Evolutionary conservation across 92 coral and sea anemone species (phyloP), one percentile per base, ranked within the genome.

Genomic region (Parazoanthus atlanticus): DNA sequence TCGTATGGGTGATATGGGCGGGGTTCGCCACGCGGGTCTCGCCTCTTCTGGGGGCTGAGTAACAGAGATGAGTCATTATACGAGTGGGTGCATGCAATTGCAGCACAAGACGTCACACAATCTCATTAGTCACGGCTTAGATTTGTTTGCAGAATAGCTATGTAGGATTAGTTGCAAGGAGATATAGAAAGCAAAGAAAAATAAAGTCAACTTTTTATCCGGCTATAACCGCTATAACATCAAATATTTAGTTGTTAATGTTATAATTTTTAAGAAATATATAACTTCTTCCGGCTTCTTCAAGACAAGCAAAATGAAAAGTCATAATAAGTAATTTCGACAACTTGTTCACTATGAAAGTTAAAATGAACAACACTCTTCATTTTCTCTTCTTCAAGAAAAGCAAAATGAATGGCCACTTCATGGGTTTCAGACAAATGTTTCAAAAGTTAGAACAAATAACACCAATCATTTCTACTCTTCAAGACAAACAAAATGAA

Each of bases 11-110:
- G 98, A 95, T 73, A 95, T 93, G 86, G 96, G 98, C 67, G 99
- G 99, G 81, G 99, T 96, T 89, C 88, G 96, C 99, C 99, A 96
- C n/a, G 99, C 98, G 69, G 95, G 86, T 33, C 87, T 88, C 16
- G 90, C 93, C 76, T 92, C 93, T 30, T 92, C 89, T n/a, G 95
- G 93, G 26, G 93, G 85, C 93, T 90, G 61, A 78, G 41, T 47
- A 52, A 75, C 43, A 75, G 79, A 75, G 79, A 32, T n/a, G 79
- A 75, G 12, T 11, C n/a, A 41, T 33, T 75, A 75, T 36, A n/a
- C 26, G 46, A 74, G 28, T 33, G 43, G 33, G 40, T 4, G 40
- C 5, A 74, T 40, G 78, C 2, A 32, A 15, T 16, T 26, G 25
- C 78, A 74, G 29, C 40, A 73, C 40, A 73, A 73, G 61, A 10